Percentiles rank a stretch among this genome's conserved stretches.
Evolutionary conservation across 2,797 vertebrate genomes (phyloP).

Genomic region (Rhinichthys osculus): DNA sequence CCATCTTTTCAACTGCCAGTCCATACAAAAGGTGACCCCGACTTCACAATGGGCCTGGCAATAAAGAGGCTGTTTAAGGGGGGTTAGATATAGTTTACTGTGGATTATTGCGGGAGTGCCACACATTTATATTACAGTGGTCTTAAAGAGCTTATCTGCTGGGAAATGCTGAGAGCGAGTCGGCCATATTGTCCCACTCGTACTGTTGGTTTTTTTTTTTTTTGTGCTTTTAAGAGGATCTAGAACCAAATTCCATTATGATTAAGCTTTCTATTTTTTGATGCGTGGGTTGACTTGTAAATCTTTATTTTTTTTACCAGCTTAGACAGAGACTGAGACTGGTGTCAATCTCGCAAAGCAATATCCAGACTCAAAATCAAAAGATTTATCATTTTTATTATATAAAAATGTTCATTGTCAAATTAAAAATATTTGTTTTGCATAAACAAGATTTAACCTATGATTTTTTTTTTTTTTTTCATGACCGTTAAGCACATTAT

Average conservation of each 20-base stretch:
- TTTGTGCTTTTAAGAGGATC: slow-evolving; percentile 37
- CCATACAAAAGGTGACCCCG: slow-evolving; percentile 83
- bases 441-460: not conserved
- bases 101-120: slow-evolving; percentile 70
- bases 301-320: not conserved
- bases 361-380: not conserved
- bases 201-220: slow-evolving; percentile 54
- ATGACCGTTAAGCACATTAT: not conserved
- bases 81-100: slow-evolving; percentile 75
- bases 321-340: not conserved
- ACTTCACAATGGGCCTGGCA: slow-evolving; percentile 80
- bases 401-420: not conserved
- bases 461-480: not conserved
- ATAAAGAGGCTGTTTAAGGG: slow-evolving; percentile 65
- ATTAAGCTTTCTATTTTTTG: slow-evolving; percentile 33
- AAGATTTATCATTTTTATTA: not conserved
- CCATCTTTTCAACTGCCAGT: slow-evolving; percentile 89
- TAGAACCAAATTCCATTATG: slow-evolving; percentile 34
- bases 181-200: slow-evolving; percentile 63
- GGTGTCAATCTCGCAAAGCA: not conserved
- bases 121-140: slow-evolving; percentile 73
- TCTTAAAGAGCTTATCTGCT: slow-evolving; percentile 76
- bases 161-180: slow-evolving; percentile 66
- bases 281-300: slow-evolving; percentile 7
- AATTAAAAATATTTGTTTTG: not conserved